These are phyloP conservation scores for Phoebastria nigripes DNA, from an alignment of 2,797 vertebrate species.

Conservation along the genomic window DNA sequence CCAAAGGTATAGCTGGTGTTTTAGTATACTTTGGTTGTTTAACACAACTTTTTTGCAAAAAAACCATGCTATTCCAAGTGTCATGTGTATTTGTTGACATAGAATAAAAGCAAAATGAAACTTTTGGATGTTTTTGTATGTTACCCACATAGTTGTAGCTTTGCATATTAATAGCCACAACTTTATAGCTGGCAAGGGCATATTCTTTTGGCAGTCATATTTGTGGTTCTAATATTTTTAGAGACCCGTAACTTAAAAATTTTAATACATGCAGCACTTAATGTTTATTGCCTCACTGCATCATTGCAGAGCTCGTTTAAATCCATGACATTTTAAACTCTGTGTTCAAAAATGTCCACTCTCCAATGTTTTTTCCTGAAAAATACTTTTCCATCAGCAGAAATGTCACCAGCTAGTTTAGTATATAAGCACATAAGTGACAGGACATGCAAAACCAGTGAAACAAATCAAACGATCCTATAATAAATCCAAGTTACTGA, in stretches of 20 bases:
- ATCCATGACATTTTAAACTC: not conserved
- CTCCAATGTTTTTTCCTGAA: not conserved
- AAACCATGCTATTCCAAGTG: not conserved
- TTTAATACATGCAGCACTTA: not conserved
- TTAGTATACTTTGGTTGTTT: not conserved
- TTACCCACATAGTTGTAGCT: not conserved
- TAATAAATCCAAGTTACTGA: not conserved
- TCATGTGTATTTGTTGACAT: fast-evolving
- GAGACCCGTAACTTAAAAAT: not conserved
- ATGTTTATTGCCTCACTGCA: not conserved
- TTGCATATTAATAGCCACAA: not conserved
- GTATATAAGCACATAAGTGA: not conserved
- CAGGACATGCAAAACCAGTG: not conserved
- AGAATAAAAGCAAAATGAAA: not conserved
- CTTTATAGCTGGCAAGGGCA: not conserved
- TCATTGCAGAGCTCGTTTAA: not conserved
- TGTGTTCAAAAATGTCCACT: not conserved
- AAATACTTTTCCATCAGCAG: not conserved
- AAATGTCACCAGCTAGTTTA: not conserved
- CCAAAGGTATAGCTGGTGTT: slow-evolving; percentile 44
- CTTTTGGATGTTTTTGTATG: not conserved
- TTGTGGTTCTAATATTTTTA: not conserved
- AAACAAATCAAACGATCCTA: not conserved
- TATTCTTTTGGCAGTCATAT: not conserved
- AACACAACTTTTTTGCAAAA: not conserved